Evolutionary conservation across 2,797 vertebrate species (phyloP), one percentile per base, ranked within the genome.

Genomic region (Hyperoplus lanceolatus): DNA sequence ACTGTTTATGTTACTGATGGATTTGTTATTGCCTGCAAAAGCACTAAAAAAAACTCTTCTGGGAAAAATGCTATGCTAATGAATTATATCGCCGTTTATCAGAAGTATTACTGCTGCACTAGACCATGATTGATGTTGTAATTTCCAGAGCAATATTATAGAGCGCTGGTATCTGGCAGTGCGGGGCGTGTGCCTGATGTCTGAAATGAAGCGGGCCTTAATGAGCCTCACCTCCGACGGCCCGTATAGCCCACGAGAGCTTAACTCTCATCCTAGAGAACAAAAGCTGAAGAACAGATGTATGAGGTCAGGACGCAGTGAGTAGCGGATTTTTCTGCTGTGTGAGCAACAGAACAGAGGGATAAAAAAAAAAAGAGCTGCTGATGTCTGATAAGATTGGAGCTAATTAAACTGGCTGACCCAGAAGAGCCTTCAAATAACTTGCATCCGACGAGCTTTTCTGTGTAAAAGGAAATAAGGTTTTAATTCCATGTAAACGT

Each of bases 281-380:
- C 84, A 89, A 90, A 85, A 90, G 83, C 88, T 70, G 65, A 81
- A 77, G 75, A 89, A 87, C 86, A 91, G 81, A 86, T 86, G 84
- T 79, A 68, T 51, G 68, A 82, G 83, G 90, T 88, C 88, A 88
- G 85, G 84, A 89, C 85, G 85, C 73, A 76, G 80, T 78, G 84
- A 90, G 75, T 42, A 78, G 87, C 88, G 85, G 79, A 81, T 91
- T 92, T 87, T 91, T 92, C 83, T 93, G 89, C 92, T 89, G 87
- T 56, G 87, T 92, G 85, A 87, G 88, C 91, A 88, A 87, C 77
- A 83, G 85, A 29, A 83, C 51, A 41, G 83, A 72, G 63, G 73
- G 77, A 72, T 69, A 45, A 51, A 46, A 66, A 70, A 60, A 70
- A 29, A 61, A 70, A 81, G 38, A 82, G 72, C 83, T 85, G 80